Evolutionary conservation across 2,888 invertebrate genomes (phyloP).

Genomic region (Chloroclysta siterata): DNA sequence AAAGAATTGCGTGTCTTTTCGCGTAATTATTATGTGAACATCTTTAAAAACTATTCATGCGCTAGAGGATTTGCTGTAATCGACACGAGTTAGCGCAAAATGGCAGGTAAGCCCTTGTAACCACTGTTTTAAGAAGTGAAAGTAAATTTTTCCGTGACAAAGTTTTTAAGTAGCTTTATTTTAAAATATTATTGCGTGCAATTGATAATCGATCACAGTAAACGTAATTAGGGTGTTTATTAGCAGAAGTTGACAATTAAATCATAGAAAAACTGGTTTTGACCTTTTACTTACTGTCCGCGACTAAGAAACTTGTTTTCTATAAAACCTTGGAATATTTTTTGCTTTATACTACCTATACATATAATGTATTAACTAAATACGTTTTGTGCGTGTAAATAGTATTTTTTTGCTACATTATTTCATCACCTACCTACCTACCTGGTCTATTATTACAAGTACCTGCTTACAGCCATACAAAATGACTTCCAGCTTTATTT

Average conservation of each 20-base stretch:
- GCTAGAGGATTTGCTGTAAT: conserved; percentile 60
- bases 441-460: too few relatives aligned
- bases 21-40: conserved; percentile 62
- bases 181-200: conserved; percentile 3
- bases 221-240: conserved; percentile 10
- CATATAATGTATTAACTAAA: too few relatives aligned
- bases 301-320: conserved; percentile 23
- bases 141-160: conserved; percentile 50
- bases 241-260: conserved; percentile 9
- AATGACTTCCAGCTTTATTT: too few relatives aligned
- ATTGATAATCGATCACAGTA: conserved; percentile 4
- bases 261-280: conserved; percentile 25
- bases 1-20: conserved; percentile 55
- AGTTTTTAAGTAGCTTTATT: conserved; percentile 7
- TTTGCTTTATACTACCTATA: conserved; percentile 7
- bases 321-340: conserved; percentile 27
- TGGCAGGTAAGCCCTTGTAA: conserved; percentile 59
- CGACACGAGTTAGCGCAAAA: conserved; percentile 49
- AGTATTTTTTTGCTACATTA: too few relatives aligned
- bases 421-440: too few relatives aligned
- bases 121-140: conserved; percentile 60
- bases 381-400: too few relatives aligned
- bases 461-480: too few relatives aligned
- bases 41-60: conserved; percentile 48
- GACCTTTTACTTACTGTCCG: conserved; percentile 22